Base-by-base conservation (phyloP, 2,113 vertebrate species). In the Scalopus aquaticus region DNA sequence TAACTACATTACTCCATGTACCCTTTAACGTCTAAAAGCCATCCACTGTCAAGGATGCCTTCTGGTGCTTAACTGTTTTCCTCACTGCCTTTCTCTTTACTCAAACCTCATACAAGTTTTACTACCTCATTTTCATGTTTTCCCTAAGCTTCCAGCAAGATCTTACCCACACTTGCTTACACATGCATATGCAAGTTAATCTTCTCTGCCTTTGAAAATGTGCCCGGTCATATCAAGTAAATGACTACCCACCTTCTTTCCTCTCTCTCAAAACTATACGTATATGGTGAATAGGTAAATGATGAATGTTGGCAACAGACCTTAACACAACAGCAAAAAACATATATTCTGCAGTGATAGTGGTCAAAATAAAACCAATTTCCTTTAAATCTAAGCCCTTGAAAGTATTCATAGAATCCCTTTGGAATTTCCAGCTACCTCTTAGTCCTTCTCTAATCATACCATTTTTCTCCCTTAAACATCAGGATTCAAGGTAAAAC, bases 401-500 rank as follows among this genome's bases (percentile, higher is more conserved):
- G 22, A 96, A 90, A 78, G 13, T 32, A 76, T 9, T 39, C 28
- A 82, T 26, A 82, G 84, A 82, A 35, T 28, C 10, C 2, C 22
- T 79, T 87, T 22, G 73, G 30, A 54, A 86, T 82, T 70, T 82
- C 60, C 22, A 94, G 16, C 35, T 76, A 74, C 12, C 56, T 88
- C 56, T 88, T 84, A 77, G 69, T 81, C 44, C 42, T 90, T 90
- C 44, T 82, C 39, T 87, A 90, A 87, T 82, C 46, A 81, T 82
- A 82, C 37, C 32, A 56, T 46, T 42, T 82, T 77, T 85, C 51
- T 37, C 39, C 15, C 32, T 77, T 49, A 87, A 80, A 24, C 16
- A 93, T 58, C 26, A 90, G 42, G n/a, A 93, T 91, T 90, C n/a
- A 80, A 90, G 32, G 35, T 72, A 65, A 79, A 85, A n/a, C 72